A percentile compares a stretch with the other conserved stretches of the same genome.
phyloP scores from a whole-genome alignment of 2,888 invertebrate genomes.

The Diplazon laetatorius region DNA sequence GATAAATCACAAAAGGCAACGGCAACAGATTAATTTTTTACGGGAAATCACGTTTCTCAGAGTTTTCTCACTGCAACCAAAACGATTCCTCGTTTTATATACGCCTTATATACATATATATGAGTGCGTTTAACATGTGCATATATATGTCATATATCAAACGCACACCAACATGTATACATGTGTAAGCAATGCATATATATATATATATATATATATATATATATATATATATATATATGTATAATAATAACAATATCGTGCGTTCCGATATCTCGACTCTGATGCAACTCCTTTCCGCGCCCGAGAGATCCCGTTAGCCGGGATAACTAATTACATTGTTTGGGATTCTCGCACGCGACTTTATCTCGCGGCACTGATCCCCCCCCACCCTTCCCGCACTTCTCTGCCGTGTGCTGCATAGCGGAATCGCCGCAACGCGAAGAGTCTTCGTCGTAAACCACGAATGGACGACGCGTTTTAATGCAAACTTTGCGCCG shows the following conservation, averaged over 20 bases:
- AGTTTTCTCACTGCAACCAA: slow-evolving; percentile 40
- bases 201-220: too few species aligned
- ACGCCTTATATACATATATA: background rate
- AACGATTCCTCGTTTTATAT: slow-evolving; percentile 9
- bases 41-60: slow-evolving; percentile 30
- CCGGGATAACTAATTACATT: slow-evolving; percentile 39
- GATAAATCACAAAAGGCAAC: background rate
- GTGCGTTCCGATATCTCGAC: slow-evolving; percentile 46
- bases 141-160: background rate
- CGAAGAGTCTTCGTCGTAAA: background rate
- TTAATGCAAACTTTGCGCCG: slow-evolving; percentile 13
- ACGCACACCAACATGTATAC: slow-evolving; percentile 7
- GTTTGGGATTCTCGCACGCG: slow-evolving; percentile 59
- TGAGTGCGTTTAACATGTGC: too few species aligned
- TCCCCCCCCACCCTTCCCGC: too few species aligned
- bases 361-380: slow-evolving; percentile 30
- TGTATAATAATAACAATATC: background rate
- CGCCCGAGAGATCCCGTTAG: slow-evolving; percentile 48
- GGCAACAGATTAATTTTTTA: slow-evolving; percentile 32
- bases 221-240: too few species aligned
- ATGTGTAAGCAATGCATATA: background rate
- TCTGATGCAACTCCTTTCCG: slow-evolving; percentile 49
- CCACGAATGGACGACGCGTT: slow-evolving; percentile 3
- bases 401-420: background rate
- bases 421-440: slow-evolving; percentile 10